These are phyloP conservation scores for Xiphydria camelus DNA, from an alignment of 2,888 invertebrate genomes.

Conservation along the genomic window DNA sequence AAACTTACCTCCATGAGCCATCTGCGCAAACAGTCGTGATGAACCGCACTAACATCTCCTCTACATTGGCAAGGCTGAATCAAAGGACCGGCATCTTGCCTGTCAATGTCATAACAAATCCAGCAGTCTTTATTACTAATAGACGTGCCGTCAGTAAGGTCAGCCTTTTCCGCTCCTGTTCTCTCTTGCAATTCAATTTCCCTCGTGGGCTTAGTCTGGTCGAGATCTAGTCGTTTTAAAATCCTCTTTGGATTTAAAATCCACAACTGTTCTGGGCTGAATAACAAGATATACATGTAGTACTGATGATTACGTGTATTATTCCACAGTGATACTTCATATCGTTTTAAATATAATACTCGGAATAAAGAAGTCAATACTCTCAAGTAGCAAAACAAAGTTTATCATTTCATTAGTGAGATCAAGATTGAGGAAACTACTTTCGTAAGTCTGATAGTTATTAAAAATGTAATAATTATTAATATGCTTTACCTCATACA, in stretches of 20 bases:
- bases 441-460: too few species aligned
- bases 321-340: too few species aligned
- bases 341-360: too few species aligned
- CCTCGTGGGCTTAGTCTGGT: slow-evolving; percentile 45
- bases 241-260: slow-evolving; percentile 88
- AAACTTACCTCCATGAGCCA: slow-evolving; percentile 82
- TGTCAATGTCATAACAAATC: slow-evolving; percentile 89
- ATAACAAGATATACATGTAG: background rate
- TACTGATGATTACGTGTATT: too few species aligned
- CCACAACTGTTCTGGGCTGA: slow-evolving; percentile 85
- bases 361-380: background rate
- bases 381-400: too few species aligned
- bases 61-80: slow-evolving; percentile 90
- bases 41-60: slow-evolving; percentile 90
- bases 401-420: too few species aligned
- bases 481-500: slow-evolving; percentile 70
- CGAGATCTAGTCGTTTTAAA: slow-evolving; percentile 65
- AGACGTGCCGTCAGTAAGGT: slow-evolving; percentile 60
- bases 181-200: slow-evolving; percentile 52
- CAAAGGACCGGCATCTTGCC: slow-evolving; percentile 73
- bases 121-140: slow-evolving; percentile 78
- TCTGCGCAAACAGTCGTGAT: slow-evolving; percentile 86
- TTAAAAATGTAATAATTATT: background rate
- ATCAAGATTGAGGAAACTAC: too few species aligned
- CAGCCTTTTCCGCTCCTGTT: slow-evolving; percentile 21